Percentiles rank a stretch among this genome's conserved stretches.
Conservation (phyloP, 2,888 invertebrate genomes). For the Eumacrocentrus americanus region DNA sequence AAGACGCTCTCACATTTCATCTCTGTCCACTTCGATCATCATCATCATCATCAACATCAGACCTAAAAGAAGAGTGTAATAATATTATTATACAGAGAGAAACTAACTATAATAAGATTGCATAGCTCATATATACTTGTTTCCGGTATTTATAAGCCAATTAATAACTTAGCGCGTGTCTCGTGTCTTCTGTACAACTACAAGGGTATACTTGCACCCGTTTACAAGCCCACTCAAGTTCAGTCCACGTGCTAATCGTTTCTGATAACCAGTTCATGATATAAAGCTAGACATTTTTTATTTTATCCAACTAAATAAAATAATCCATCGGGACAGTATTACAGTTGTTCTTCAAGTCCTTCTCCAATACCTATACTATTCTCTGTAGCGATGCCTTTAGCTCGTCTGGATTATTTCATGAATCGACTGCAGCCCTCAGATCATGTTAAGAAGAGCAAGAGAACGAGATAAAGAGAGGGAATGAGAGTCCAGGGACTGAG, state of each 20-base stretch:
- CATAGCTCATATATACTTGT: conserved; percentile 37
- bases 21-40: neutral
- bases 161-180: conserved; percentile 29
- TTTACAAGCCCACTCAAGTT: no score
- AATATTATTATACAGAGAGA: no score
- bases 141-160: conserved; percentile 42
- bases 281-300: no score
- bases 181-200: no score
- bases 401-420: conserved; percentile 34
- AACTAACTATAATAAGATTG: no score
- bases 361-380: no score
- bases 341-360: conserved; percentile 14
- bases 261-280: no score
- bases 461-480: conserved; percentile 23
- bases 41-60: neutral
- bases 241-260: no score
- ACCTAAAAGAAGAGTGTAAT: neutral
- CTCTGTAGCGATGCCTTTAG: conserved; percentile 17
- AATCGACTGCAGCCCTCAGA: conserved; percentile 23
- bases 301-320: no score
- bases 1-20: neutral
- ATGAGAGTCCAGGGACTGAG: conserved; percentile 30
- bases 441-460: conserved; percentile 14
- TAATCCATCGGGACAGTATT: conserved; percentile 19
- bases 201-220: no score